Conservation (phyloP, 2,888 invertebrate species). For the Galeopsomyia nigrocyanea region DNA sequence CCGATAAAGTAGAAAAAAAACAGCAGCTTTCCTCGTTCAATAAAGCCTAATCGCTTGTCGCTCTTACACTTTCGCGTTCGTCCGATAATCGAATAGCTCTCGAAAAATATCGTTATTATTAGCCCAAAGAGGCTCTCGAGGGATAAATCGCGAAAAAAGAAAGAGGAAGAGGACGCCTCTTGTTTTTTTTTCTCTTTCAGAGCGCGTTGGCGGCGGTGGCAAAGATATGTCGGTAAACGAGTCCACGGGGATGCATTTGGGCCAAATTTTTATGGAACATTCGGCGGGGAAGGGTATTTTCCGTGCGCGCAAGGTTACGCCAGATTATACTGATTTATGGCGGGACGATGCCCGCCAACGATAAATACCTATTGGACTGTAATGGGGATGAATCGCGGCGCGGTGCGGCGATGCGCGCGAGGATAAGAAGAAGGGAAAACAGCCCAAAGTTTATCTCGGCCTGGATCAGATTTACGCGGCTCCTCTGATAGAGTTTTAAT, state of each 20-base stretch:
- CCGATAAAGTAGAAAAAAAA: background rate
- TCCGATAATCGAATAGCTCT: conserved; percentile 11
- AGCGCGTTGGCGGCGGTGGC: too few relatives aligned
- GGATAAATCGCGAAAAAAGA: background rate
- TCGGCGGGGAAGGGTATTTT: background rate
- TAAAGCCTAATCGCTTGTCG: background rate
- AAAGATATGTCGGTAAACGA: background rate
- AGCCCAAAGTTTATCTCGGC: too few relatives aligned
- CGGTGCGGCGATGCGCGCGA: too few relatives aligned
- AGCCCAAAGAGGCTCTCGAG: background rate
- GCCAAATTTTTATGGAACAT: background rate
- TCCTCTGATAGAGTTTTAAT: too few relatives aligned
- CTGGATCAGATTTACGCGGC: too few relatives aligned
- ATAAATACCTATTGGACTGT: too few relatives aligned
- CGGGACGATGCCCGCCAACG: too few relatives aligned
- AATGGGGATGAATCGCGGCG: too few relatives aligned
- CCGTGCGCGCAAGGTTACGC: too few relatives aligned
- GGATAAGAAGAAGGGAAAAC: too few relatives aligned
- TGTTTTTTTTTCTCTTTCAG: too few relatives aligned
- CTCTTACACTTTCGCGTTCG: background rate
- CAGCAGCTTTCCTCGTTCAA: conserved; percentile 7
- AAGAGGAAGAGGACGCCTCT: background rate
- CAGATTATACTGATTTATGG: too few relatives aligned
- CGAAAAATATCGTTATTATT: conserved; percentile 16
- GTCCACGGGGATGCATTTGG: conserved; percentile 13